These are phyloP conservation scores for Siderastrea siderea DNA, from an alignment of 92 coral and sea anemone species.

Conservation along the genomic window DNA sequence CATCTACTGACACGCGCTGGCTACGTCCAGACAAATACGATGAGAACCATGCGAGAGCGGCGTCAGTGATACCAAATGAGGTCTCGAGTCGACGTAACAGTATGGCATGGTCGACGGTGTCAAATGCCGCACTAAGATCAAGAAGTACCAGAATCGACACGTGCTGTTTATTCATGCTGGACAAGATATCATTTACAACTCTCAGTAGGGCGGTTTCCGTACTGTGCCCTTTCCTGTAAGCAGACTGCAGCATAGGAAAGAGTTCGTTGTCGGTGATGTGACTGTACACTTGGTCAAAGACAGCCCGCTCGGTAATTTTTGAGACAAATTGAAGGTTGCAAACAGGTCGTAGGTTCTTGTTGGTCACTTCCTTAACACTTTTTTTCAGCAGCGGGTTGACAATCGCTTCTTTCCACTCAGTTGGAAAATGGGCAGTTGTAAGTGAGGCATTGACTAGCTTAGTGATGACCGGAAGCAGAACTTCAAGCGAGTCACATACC, in stretches of 20 bases:
- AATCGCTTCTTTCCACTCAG: conserved; percentile 60
- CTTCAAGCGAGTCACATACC: conserved; percentile 37
- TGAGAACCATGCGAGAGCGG: conserved; percentile 32
- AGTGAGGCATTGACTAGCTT: conserved; percentile 63
- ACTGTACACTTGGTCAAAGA: conserved; percentile 61
- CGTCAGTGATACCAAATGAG: conserved; percentile 32
- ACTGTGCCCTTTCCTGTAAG: conserved; percentile 66
- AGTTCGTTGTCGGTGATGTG: conserved; percentile 58
- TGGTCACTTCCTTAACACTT: conserved; percentile 53
- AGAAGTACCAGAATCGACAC: conserved; percentile 35
- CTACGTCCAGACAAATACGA: conserved; percentile 1
- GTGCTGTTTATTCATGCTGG: conserved; percentile 38
- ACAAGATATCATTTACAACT: conserved; percentile 50
- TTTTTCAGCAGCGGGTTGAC: conserved; percentile 50
- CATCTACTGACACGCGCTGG: background rate
- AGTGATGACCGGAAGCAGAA: conserved; percentile 56
- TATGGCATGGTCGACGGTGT: conserved; percentile 47
- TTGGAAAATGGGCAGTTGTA: conserved; percentile 60
- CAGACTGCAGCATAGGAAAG: conserved; percentile 65
- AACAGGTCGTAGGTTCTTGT: conserved; percentile 63
- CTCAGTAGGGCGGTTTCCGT: conserved; percentile 65
- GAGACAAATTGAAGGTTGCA: conserved; percentile 56
- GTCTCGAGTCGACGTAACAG: conserved; percentile 42
- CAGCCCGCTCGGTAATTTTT: conserved; percentile 71
- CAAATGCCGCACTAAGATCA: conserved; percentile 42